phyloP scores from a whole-genome alignment of 2,888 invertebrate species.

The Yponomeuta evonymella region DNA sequence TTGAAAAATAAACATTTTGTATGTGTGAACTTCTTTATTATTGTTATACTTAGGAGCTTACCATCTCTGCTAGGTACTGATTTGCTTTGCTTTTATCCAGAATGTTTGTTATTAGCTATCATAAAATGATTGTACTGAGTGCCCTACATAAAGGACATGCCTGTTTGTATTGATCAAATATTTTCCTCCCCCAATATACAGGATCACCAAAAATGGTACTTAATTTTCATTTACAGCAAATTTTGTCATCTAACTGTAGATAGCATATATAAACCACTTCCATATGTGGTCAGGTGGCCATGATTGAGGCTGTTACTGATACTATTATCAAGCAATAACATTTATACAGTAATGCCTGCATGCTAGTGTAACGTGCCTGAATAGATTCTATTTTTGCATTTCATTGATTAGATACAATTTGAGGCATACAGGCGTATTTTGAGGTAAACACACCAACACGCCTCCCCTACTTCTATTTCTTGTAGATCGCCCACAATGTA shows the following conservation, averaged over 20 bases:
- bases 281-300: background rate
- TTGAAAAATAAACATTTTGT: slow-evolving; percentile 76
- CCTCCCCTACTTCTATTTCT: background rate
- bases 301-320: background rate
- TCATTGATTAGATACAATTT: background rate
- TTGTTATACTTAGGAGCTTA: slow-evolving; percentile 31
- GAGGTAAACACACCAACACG: slow-evolving; percentile 3
- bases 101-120: background rate
- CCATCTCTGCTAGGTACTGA: slow-evolving; percentile 3
- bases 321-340: background rate
- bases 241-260: background rate
- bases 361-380: background rate
- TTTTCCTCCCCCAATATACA: slow-evolving; percentile 7
- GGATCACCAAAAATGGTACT: slow-evolving; percentile 5
- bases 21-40: slow-evolving; percentile 68
- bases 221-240: background rate
- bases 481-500: background rate
- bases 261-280: background rate
- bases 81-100: slow-evolving; percentile 3
- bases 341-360: background rate
- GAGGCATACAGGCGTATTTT: background rate
- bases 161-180: background rate
- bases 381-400: background rate
- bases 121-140: background rate
- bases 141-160: background rate